A percentile compares a stretch with the other conserved stretches of the same genome.
phyloP scores from a whole-genome alignment of 2,888 invertebrate species.

The Habroteleia sp. region DNA sequence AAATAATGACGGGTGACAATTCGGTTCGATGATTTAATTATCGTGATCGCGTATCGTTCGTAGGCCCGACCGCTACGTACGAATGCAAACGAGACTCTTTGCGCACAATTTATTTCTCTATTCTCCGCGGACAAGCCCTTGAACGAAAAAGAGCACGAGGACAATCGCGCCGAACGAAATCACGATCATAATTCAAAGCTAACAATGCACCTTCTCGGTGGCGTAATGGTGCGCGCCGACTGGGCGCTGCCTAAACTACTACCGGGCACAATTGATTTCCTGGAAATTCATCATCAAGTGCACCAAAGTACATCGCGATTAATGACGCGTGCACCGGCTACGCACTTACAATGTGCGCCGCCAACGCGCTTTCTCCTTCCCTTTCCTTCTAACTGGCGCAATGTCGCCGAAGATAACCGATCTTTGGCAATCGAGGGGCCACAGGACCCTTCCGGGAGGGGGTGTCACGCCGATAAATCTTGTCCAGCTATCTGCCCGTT shows the following conservation, averaged over 20 bases:
- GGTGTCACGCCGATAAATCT: not conserved
- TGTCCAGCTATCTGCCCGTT: not conserved
- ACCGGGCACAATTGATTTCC: slow-evolving; percentile 61
- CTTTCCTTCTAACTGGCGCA: slow-evolving; percentile 53
- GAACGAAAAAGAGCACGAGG: slow-evolving; percentile 38
- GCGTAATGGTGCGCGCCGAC: slow-evolving; percentile 53
- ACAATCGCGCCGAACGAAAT: slow-evolving; percentile 57
- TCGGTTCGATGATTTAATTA: slow-evolving; percentile 37
- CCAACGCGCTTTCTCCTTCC: slow-evolving; percentile 1
- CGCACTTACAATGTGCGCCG: slow-evolving; percentile 22
- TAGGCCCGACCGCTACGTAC: not conserved
- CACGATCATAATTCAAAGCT: slow-evolving; percentile 63
- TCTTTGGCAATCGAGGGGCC: slow-evolving; percentile 68
- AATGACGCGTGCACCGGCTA: slow-evolving; percentile 32
- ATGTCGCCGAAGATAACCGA: slow-evolving; percentile 55
- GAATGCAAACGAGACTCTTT: slow-evolving; percentile 49
- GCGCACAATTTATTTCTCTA: slow-evolving; percentile 57
- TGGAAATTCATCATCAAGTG: slow-evolving; percentile 54
- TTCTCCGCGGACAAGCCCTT: slow-evolving; percentile 37
- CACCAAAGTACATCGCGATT: slow-evolving; percentile 42
- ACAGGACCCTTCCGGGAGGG: slow-evolving; percentile 12
- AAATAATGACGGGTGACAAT: slow-evolving; percentile 11
- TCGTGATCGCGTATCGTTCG: slow-evolving; percentile 18
- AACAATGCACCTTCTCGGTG: slow-evolving; percentile 58
- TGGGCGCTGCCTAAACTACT: slow-evolving; percentile 54